Evolutionary conservation across 1,140 invertebrate species (phyloP), one percentile per base, ranked within the genome.

Genomic region (Drosophila truncata): DNA sequence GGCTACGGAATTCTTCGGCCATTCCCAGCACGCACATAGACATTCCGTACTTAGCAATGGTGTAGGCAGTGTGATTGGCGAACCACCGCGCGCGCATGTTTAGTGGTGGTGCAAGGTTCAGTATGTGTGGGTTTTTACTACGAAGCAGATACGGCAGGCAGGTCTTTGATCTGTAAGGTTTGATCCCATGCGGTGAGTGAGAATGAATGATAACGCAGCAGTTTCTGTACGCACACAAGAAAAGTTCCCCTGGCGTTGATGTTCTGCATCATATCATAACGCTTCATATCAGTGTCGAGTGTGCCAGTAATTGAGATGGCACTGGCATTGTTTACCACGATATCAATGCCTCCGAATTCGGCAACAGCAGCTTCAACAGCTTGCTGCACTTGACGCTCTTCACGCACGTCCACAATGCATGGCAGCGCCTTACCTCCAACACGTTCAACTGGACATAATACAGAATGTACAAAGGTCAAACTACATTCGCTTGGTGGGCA

Each of bases 41-140:
- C 99, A 99, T 99, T 23, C 99, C 99, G 92, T 98, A 99, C 88
- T 99, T 99, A 1, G 99, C 97, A 95, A 99, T 99, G 1, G 99
- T 99, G 92, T 99, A 99, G 1, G 98, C 98, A 46, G 98, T 96
- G 93, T 99, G 97, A 91, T 96, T 95, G 70, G 95, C 95, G 92
- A 99, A 99, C 98, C 99, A 99, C 72, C 95, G 93, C 1, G 97
- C 95, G 63, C 96, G 95, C 95, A 99, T 95, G 86, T 96, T 98
- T 9, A 99, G 93, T 1, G 99, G 99, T 11, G 99, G 99, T 71
- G 97, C 98, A n/a, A 99, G 93, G 93, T 99, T 99, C 20, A 99
- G 94, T 90, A 99, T 99, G 84, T 99, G 99, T 6, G 98, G 97
- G 94, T 99, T 98, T 70, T 95, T 94, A 63, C 97, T 97, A 84